Evolutionary conservation across 2,888 invertebrate species (phyloP), one percentile per base, ranked within the genome.

Genomic region (Leucoptera coffeella): DNA sequence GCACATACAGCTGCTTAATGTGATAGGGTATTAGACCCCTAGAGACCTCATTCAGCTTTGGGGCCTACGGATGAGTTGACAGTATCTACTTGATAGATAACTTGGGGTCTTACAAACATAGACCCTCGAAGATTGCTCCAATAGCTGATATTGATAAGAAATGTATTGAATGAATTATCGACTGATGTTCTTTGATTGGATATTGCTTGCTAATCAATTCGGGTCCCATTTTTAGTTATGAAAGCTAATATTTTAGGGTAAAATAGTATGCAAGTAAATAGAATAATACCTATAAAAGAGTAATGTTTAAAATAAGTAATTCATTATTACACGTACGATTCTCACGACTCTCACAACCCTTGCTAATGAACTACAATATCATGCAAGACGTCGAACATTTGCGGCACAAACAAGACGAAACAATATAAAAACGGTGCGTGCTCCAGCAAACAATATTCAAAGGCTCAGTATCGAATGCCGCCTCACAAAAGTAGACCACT

Each of bases 101-200:
- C 51, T 38, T 36, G 45, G 52, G 51, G 47, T 42, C 40, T 39
- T 29, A 31, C 33, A 39, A 30, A 35, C 33, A 15, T 22, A 28
- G 25, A 28, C 39, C 47, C 50, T 49, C 42, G 38, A 36, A 39
- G 37, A 17, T 17, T 42, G 34, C 34, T 38, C 48, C 61, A 61
- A 65, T 61, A 61, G 55, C 59, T 64, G 62, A 62, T 62, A 65
- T 64, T 58, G 55, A 57, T 53, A 44, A 46, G 50, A 46, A 49
- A 60, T 61, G 57, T 56, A 51, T 52, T 55, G 43, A 47, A 47
- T 54, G 52, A 56, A 47, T 52, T 50, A n/a, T n/a, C n/a, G n/a
- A n/a, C n/a, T n/a, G n/a, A n/a, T n/a, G n/a, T n/a, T n/a, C n/a
- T n/a, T n/a, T n/a, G n/a, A n/a, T n/a, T n/a, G n/a, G n/a, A n/a